Base-by-base conservation (phyloP, 2,797 vertebrate species). In the Anguilla megastoma region DNA sequence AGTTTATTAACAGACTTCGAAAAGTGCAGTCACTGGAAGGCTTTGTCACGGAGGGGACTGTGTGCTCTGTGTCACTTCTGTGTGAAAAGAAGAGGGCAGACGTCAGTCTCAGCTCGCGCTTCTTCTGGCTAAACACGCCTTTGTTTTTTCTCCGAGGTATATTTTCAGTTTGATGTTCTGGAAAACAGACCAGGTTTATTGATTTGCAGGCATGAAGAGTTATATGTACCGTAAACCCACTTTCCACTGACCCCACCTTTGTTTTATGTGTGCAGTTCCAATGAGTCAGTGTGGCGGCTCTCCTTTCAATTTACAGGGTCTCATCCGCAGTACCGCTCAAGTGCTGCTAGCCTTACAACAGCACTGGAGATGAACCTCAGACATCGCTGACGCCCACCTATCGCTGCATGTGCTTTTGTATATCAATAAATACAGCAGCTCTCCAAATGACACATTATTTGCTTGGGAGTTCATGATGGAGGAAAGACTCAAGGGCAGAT, bases 1-100 rank as follows among this genome's bases (percentile, higher is more conserved):
- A 63, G 48, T 88, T 84, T 88, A 87, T 89, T 87, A 48, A 86
- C 84, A 50, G 74, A 60, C 36, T 86, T 18, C 50, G 80, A 85
- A 86, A 86, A 83, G 41, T 41, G 82, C 52, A 36, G 45, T 82
- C 14, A 7, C 54, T 7, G 71, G 84, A 66, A 8, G 48, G 45
- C 63, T 45, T 45, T 45, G 41, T 45, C 41, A 45, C 41, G 74
- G 87, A 54, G 18, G 2, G 24, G 45, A 84, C 16, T 76, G 7
- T 36, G 71, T 0, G 33, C 10, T 33, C 71, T 16, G 33, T 33
- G 30, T 36, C 27, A 33, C 71, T 33, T 76, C n/a, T 30, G n/a
- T 71, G n/a, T 2, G 33, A 76, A 1, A 76, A 36, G 33, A 0
- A 14, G 71, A 14, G 71, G 71, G 30, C 27, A 7, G 14, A 6